Evolutionary conservation across 2,797 vertebrate species (phyloP).

Genomic region (Pangasius larnaudii): DNA sequence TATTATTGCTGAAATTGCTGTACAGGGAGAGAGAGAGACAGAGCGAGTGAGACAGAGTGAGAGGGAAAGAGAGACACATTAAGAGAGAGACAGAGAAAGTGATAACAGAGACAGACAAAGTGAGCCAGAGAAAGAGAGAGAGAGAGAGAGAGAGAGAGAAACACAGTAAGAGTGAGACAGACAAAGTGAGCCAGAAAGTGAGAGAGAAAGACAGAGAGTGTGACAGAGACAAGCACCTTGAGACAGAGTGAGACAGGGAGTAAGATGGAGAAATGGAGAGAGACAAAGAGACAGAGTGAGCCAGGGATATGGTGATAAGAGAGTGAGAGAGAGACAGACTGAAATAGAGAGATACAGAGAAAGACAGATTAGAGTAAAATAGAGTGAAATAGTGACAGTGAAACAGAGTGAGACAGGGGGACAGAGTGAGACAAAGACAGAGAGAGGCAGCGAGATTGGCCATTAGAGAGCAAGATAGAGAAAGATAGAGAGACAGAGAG

Average conservation of each 20-base stretch:
- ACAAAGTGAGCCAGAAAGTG: background rate
- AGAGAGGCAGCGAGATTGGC: background rate
- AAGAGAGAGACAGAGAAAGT: background rate
- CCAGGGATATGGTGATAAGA: background rate
- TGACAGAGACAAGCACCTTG: no score
- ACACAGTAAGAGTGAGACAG: background rate
- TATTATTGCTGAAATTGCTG: slow-evolving; percentile 98
- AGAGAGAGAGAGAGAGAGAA: background rate
- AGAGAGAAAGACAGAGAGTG: background rate
- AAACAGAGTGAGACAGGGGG: background rate
- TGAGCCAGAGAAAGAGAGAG: background rate
- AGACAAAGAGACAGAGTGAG: background rate
- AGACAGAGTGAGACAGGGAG: background rate
- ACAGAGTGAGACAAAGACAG: background rate
- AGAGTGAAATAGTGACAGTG: background rate
- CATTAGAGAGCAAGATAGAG: background rate
- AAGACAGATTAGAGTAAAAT: background rate
- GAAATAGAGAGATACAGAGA: background rate
- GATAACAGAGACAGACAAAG: background rate
- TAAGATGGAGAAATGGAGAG: background rate
- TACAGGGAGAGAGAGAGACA: slow-evolving; percentile 56
- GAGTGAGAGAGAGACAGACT: background rate
- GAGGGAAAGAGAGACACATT: background rate
- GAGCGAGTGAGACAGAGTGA: background rate
- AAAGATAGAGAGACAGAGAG: background rate